Percentiles rank a stretch among this genome's conserved stretches.
These are phyloP conservation scores for Acropternis orthonyx DNA, from an alignment of 2,797 vertebrate species.

Conservation along the genomic window DNA sequence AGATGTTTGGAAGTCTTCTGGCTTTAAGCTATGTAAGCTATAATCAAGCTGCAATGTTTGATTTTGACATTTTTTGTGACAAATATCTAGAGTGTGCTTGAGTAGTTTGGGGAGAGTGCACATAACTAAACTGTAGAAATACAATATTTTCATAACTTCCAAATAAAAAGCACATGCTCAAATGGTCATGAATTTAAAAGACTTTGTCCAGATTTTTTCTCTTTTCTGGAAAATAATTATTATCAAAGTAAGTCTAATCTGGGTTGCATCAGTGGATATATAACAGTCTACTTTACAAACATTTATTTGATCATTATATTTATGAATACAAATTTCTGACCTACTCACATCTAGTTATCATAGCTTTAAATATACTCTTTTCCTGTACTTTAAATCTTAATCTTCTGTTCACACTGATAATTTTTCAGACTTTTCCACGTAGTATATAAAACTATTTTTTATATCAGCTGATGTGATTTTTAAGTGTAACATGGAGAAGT, in stretches of 20 bases:
- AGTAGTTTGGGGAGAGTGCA: background rate
- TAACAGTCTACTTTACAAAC: background rate
- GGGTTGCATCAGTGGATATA: background rate
- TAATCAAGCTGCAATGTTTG: constrained; percentile 16
- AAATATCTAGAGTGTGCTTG: constrained; percentile 28
- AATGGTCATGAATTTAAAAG: background rate
- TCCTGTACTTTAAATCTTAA: background rate
- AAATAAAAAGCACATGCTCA: background rate
- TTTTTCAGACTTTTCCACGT: background rate
- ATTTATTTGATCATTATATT: background rate
- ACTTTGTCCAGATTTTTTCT: background rate
- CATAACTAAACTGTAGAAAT: background rate
- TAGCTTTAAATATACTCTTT: background rate
- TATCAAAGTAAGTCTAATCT: background rate
- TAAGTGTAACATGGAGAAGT: background rate
- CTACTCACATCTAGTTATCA: background rate
- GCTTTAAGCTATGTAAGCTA: constrained; percentile 38
- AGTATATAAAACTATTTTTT: background rate
- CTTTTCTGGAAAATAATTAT: background rate
- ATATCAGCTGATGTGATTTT: background rate
- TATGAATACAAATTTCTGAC: background rate
- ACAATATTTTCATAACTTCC: background rate
- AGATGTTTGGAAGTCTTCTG: constrained; percentile 51
- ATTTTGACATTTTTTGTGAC: background rate
- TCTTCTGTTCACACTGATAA: background rate